Evolutionary conservation across 1,140 invertebrate species (phyloP), one percentile per base, ranked within the genome.

Genomic region (Branchinecta lynchi): DNA sequence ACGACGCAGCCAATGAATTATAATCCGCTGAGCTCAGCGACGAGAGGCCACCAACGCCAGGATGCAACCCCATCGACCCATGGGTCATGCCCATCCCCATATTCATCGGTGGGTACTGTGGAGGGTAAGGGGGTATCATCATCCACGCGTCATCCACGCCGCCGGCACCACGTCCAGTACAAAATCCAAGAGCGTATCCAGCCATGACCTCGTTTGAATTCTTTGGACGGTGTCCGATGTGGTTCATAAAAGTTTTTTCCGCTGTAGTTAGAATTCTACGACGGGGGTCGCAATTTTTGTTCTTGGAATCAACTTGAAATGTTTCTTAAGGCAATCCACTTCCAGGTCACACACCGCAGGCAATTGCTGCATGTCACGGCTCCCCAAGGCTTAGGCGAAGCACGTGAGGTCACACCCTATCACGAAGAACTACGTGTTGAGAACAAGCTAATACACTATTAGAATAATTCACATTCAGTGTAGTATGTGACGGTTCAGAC

Each of bases 401-500:
- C 12, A 60, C 51, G 51, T 60, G 51, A 60, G 51, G 51, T 60
- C 51, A 60, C 51, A 60, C 51, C 17, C 51, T 60, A 60, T 12
- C 32, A 32, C 32, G 32, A 32, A 32, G 32, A 32, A 32, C 32
- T 60, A 60, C 51, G 51, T 60, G 51, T 60, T 20, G 51, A 12
- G 12, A 60, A 60, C 51, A 60, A 60, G 51, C 12, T 60, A 60
- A 60, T 60, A 60, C 51, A 60, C 51, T 60, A 60, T 60, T 60
- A 60, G 51, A 60, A 60, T 60, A 60, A 60, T 60, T 60, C 51
- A 60, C 51, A 60, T 60, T 60, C 51, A 15, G 51, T 60, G 51
- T 32, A 32, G 32, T 32, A 32, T 60, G 51, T 60, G 51, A 60
- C 51, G 12, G 51, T 60, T 60, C 12, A 60, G 51, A 60, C 51